A percentile compares a stretch with the other conserved stretches of the same genome.
phyloP scores from a whole-genome alignment of 2,113 vertebrate genomes.

The Sinocyclocheilus maitianheensis region DNA sequence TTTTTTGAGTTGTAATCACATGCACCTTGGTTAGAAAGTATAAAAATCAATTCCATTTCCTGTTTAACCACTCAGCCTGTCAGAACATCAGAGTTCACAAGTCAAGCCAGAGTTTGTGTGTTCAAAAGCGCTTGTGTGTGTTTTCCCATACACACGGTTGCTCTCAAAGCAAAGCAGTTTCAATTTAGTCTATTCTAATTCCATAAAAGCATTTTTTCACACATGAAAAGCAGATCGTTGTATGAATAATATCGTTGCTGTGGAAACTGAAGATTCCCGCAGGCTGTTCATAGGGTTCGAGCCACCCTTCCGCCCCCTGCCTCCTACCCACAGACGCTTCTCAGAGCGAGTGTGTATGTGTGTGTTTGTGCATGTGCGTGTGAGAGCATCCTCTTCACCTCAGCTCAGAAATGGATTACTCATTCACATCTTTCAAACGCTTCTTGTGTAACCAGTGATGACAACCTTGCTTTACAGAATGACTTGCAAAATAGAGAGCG shows the following conservation, averaged over 20 bases:
- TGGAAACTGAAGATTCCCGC: constrained; percentile 62
- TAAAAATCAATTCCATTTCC: not conserved
- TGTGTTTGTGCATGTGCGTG: constrained; percentile 33
- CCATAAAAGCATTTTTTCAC: constrained; percentile 53
- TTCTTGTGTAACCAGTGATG: constrained; percentile 46
- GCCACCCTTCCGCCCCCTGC: constrained; percentile 48
- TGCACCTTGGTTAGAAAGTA: not conserved
- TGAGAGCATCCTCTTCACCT: constrained; percentile 53
- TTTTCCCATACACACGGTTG: constrained; percentile 14
- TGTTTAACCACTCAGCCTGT: not conserved
- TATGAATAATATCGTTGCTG: constrained; percentile 61
- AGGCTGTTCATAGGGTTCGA: constrained; percentile 57
- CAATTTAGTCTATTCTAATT: constrained; percentile 48
- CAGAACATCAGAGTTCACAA: not conserved
- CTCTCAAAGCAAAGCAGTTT: constrained; percentile 30
- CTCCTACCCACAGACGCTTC: constrained; percentile 56
- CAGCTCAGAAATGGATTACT: constrained; percentile 53
- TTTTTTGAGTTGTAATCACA: not conserved
- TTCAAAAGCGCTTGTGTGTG: not conserved
- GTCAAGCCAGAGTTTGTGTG: constrained; percentile 33
- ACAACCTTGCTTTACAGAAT: constrained; percentile 31
- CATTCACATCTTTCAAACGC: constrained; percentile 54
- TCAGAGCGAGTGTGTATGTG: constrained; percentile 41
- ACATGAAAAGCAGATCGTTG: constrained; percentile 50
- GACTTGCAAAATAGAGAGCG: constrained; percentile 24